Evolutionary conservation across 1,140 invertebrate genomes (phyloP).

Genomic region (Arctopsyche grandis): DNA sequence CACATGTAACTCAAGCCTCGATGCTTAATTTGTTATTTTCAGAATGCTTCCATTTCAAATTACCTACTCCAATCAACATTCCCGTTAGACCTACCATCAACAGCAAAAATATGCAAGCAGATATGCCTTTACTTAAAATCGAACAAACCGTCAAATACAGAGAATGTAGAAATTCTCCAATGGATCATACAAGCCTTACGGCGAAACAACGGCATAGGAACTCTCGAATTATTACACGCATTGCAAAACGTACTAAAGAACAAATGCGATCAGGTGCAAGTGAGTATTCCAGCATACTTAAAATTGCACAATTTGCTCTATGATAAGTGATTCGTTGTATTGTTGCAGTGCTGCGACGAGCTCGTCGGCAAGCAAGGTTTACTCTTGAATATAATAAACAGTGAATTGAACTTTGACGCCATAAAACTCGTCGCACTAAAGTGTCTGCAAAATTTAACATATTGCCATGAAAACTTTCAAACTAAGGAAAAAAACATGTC

Average conservation of each 20-base stretch:
- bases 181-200: constrained; percentile 44
- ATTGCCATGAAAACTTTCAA: constrained; percentile 10
- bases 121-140: constrained; percentile 29
- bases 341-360: constrained; percentile 16
- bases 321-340: too few relatives aligned
- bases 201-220: constrained; percentile 31
- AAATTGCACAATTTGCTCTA: too few relatives aligned
- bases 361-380: constrained; percentile 46
- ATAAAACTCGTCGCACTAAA: constrained; percentile 40
- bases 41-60: not conserved
- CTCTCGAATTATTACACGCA: constrained; percentile 42
- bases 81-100: not conserved
- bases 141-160: constrained; percentile 2
- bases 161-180: not conserved
- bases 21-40: not conserved
- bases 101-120: constrained; percentile 40
- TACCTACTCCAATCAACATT: not conserved
- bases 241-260: constrained; percentile 42
- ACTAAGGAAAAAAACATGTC: constrained; percentile 8
- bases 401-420: constrained; percentile 5
- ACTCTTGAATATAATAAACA: constrained; percentile 39
- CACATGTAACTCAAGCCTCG: too few relatives aligned
- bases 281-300: too few relatives aligned
- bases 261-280: not conserved
- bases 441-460: constrained; percentile 40